Evolutionary conservation across 2,113 vertebrate genomes (phyloP).

Genomic region (Rhinogobius similis): DNA sequence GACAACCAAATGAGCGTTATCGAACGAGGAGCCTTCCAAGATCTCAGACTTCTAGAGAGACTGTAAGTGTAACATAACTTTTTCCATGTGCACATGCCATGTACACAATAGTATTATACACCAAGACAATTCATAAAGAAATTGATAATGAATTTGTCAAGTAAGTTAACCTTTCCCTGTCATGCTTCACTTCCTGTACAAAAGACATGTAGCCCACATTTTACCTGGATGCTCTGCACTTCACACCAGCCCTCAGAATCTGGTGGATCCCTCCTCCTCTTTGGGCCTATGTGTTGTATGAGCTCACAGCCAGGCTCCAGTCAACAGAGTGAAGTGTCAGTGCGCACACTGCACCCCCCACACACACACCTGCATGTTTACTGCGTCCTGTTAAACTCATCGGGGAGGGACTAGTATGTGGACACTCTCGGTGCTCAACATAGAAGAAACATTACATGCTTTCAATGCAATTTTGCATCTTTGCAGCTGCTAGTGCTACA

Average conservation of each 20-base stretch:
- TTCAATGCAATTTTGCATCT: not conserved
- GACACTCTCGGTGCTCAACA: not conserved
- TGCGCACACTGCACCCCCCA: conserved; percentile 39
- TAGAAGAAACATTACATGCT: not conserved
- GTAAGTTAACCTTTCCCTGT: not conserved
- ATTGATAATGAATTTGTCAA: not conserved
- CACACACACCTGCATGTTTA: conserved; percentile 56
- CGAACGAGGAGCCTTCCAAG: conserved; percentile 96
- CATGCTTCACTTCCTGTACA: conserved; percentile 11
- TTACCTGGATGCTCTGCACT: conserved; percentile 38
- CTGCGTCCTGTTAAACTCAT: conserved; percentile 15
- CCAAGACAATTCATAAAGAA: not conserved
- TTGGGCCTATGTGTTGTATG: conserved; percentile 22
- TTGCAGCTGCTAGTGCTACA: not conserved
- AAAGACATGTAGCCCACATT: conserved; percentile 12
- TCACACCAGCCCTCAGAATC: conserved; percentile 65
- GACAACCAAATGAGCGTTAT: conserved; percentile 96
- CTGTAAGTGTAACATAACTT: conserved; percentile 83
- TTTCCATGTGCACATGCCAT: not conserved
- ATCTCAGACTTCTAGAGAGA: conserved; percentile 93
- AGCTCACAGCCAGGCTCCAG: conserved; percentile 55
- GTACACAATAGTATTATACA: too few relatives aligned
- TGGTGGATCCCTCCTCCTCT: conserved; percentile 22
- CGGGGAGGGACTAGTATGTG: not conserved
- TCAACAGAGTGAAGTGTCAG: conserved; percentile 58